Base-by-base conservation (phyloP, 2,888 invertebrate species). In the Tetramorium bicarinatum region DNA sequence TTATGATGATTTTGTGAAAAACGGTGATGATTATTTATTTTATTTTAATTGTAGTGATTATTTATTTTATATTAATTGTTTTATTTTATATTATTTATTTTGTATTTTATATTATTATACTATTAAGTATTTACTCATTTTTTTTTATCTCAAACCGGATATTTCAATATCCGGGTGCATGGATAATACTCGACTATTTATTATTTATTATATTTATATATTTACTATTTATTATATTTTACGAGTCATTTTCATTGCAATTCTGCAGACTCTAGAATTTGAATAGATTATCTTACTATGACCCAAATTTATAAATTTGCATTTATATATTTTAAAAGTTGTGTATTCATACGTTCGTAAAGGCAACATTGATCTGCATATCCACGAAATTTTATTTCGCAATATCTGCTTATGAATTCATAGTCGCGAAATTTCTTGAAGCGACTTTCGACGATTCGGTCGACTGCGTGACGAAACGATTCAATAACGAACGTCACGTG, bases 401-500 rank as follows among this genome's bases (percentile, higher is more conserved):
- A 41, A 67, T 15, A 62, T 66, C 18, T 29, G 38, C 8, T 52
- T 47, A 21, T 44, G 3, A 74, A 74, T 44, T 61, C 25, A 18
- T 25, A 56, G n/a, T 38, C 15, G 21, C 1, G 21, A 25, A 74
- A 56, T 56, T 59, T 72, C 15, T 8, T 7, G 1, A n/a, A 47
- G 3, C 2, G 54, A 59, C 76, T 82, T n/a, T 76, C 49, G 41
- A 41, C 25, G 41, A 49, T 49, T 15, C 59, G 13, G 11, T 13
- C 25, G 47, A 74, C 29, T 62, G 52, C 44, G 49, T 9, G 67
- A 74, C 18, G 34, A 64, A 4, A 52, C 38, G 56, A 49, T 47
- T 75, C 56, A 76, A 52, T 75, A 59, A 29, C 54, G 34, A 49
- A 47, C n/a, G 64, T 86, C 87, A 90, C 91, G 89, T 88, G 90